phyloP scores from a whole-genome alignment of 2,888 invertebrate species.

The Tetanocera ferruginea region DNA sequence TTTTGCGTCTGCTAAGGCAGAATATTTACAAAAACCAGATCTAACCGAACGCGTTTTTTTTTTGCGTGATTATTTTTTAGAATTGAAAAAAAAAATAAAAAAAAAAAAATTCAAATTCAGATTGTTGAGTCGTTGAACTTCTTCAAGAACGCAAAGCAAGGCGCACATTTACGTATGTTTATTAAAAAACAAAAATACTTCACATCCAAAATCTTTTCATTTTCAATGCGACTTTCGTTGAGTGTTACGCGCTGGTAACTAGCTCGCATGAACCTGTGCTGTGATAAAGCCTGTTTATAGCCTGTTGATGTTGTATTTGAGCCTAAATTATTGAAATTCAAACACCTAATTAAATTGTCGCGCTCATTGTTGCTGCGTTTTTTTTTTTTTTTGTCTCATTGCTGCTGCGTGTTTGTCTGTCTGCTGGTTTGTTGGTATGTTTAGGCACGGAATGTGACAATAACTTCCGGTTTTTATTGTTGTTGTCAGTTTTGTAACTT shows the following conservation, averaged over 20 bases:
- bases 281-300: no score
- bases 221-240: conserved; percentile 8
- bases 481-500: not conserved
- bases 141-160: not conserved
- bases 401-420: not conserved
- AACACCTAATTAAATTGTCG: conserved; percentile 24
- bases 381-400: conserved; percentile 7
- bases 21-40: no score
- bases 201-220: not conserved
- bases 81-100: no score
- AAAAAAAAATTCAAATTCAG: no score
- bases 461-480: not conserved
- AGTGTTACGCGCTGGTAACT: not conserved
- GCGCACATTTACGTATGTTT: not conserved
- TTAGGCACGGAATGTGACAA: not conserved
- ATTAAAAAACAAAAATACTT: not conserved
- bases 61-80: no score
- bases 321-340: conserved; percentile 22
- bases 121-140: conserved; percentile 2
- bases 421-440: not conserved
- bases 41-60: no score
- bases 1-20: no score
- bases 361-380: not conserved
- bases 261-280: no score
- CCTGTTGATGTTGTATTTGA: conserved; percentile 1